Evolutionary conservation across 2,113 vertebrate species (phyloP).

Genomic region (Petrocephalus microphthalmus): DNA sequence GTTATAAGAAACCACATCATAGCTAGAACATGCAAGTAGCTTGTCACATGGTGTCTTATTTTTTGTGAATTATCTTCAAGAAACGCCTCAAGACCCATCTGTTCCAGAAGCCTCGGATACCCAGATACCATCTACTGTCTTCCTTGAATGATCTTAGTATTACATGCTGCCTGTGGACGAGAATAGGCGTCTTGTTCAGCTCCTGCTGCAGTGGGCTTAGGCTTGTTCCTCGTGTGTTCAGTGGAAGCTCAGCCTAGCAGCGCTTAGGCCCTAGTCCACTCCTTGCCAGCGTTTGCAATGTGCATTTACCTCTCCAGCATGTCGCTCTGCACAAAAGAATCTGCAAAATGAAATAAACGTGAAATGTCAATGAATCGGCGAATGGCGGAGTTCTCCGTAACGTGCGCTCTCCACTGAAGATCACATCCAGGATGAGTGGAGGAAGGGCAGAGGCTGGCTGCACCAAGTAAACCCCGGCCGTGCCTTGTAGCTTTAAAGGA

Average conservation of each 20-base stretch:
- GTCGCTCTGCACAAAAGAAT: not conserved
- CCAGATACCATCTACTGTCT: not conserved
- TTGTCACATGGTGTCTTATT: not conserved
- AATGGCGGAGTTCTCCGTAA: not conserved
- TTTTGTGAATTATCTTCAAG: not conserved
- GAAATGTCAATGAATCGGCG: not conserved
- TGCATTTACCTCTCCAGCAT: not conserved
- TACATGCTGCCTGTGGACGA: not conserved
- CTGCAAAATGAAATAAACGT: not conserved
- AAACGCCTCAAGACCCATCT: not conserved
- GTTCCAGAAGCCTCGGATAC: not conserved
- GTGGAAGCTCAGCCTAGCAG: not conserved
- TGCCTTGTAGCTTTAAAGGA: not conserved
- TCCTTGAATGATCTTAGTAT: not conserved
- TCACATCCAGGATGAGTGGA: not conserved
- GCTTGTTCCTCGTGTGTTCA: not conserved
- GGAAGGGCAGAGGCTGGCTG: no score
- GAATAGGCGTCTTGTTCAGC: not conserved
- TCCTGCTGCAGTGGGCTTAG: not conserved
- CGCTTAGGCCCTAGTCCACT: not conserved
- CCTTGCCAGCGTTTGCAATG: not conserved
- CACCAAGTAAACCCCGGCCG: not conserved
- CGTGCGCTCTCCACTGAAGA: not conserved
- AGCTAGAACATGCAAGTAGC: not conserved
- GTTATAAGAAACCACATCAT: not conserved